Conservation (phyloP, 2,797 vertebrate species). For the Eulemur coronatus region DNA sequence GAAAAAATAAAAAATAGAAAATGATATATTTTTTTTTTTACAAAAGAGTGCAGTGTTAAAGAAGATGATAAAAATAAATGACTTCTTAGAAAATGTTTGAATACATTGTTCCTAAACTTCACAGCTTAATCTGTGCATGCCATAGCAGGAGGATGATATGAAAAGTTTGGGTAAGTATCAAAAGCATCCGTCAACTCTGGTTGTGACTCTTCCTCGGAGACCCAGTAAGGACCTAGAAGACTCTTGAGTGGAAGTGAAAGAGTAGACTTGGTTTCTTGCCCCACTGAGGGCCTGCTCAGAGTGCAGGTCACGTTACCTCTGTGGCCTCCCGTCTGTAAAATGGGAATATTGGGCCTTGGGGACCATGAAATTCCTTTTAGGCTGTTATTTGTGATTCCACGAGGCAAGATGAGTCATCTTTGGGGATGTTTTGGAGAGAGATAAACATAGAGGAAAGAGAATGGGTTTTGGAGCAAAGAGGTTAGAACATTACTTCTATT, state of each 20-base stretch:
- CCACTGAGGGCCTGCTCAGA: neutral
- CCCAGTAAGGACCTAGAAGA: neutral
- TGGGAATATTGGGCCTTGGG: neutral
- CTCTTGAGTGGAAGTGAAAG: neutral
- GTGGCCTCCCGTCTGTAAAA: neutral
- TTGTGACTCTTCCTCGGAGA: neutral
- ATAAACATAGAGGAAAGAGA: neutral
- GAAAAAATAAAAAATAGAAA: neutral
- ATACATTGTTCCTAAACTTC: neutral
- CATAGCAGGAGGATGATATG: fast-evolving
- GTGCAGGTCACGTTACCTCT: neutral
- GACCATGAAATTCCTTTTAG: neutral
- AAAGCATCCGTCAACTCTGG: neutral
- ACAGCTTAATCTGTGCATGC: neutral
- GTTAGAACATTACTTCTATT: neutral
- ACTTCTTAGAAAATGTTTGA: neutral
- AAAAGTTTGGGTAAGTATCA: neutral
- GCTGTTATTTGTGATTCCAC: neutral
- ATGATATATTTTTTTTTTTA: neutral
- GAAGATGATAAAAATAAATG: neutral
- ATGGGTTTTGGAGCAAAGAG: neutral
- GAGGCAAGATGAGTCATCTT: neutral
- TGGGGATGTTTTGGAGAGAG: neutral
- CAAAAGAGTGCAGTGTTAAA: neutral
- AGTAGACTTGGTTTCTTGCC: neutral